Base-by-base conservation (phyloP, 1,140 invertebrate genomes). In the Ceratina calcarata region DNA sequence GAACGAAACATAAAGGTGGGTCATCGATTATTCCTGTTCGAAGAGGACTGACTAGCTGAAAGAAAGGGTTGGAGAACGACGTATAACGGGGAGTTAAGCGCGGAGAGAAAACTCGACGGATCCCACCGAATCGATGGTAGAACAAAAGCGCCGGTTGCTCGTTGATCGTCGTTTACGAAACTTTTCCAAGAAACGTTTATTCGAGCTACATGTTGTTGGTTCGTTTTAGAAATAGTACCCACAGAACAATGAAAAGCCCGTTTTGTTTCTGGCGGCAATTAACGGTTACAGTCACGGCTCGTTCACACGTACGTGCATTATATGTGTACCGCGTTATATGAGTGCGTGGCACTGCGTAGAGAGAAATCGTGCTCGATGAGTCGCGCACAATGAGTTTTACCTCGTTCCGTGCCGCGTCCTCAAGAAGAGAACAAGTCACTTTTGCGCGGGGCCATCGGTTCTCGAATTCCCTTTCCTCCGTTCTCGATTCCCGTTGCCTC, bases 1-100 rank as follows among this genome's bases (percentile, higher is more conserved):
- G 18, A 18, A 64, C n/a, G 15, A 53, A 24, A 57, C 32, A 22
- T 16, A 55, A 74, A 55, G 16, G 49, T 24, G 51, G 2, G 49
- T 32, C 53, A 62, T 74, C 61, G 71, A 74, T 74, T 55, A 55
- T 27, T n/a, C 27, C 13, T 20, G 37, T 55, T 18, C 73, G 53
- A 49, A 18, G 10, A n/a, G 13, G n/a, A n/a, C n/a, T n/a, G 75
- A 49, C 51, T 22, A 22, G 45, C 8, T 7, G 13, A 58, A 67
- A 57, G 55, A 53, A 60, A 7, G 37, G 7, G 58, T 10, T 22
- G n/a, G n/a, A n/a, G n/a, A n/a, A n/a, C n/a, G n/a, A n/a, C n/a
- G 65, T 53, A 70, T 22, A 18, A 61, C 24, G 27, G 18, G 27
- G 27, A 27, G 32, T 37, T 37, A 49, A 24, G 65, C 27, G 16